Evolutionary conservation across 2,797 vertebrate species (phyloP), one percentile per base, ranked within the genome.

Genomic region (Alca torda): DNA sequence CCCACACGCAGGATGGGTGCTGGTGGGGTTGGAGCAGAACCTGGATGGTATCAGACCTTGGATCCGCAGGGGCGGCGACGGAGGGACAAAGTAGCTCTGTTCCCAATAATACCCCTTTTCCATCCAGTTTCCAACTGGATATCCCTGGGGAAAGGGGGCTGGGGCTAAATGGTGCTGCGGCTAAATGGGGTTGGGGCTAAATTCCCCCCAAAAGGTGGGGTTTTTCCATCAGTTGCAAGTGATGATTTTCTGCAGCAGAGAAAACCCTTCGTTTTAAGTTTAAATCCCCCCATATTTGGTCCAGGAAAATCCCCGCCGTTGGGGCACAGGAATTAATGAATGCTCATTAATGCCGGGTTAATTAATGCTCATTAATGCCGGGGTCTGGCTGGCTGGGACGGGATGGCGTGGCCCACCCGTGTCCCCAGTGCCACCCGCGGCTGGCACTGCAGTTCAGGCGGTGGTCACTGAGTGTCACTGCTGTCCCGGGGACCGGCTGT

Each of bases 21-120:
- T 4, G 19, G 1, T 26, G 46, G 35, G n/a, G 24, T 33, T 35
- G 35, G 12, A 56, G 39, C 39, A 24, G 33, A 26, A 65, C 26
- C 0, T 0, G 25, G 41, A 56, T 1, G 9, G 8, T 9, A 28
- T 41, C 24, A 23, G 60, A 35, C 18, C 51, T 78, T 3, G 0
- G 13, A 50, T 43, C 2, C n/a, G 3, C 4, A 0, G 0, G 11
- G 24, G 9, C 1, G 4, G 24, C 25, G 21, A 39, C n/a, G 50
- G 16, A 1, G 4, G 28, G 24, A 45, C 11, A 70, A 65, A 74
- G 70, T 31, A 69, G 23, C 24, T 50, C 43, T 0, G 0, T 5
- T 43, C 33, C 33, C 87, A 51, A 50, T 25, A 31, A 43, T 1
- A 2, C 4, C 7, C 25, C 10, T 67, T 81, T 81, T 30, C n/a